Percentiles rank a stretch among this genome's conserved stretches.
phyloP scores from a whole-genome alignment of 2,797 vertebrate genomes.

The Betta splendens region DNA sequence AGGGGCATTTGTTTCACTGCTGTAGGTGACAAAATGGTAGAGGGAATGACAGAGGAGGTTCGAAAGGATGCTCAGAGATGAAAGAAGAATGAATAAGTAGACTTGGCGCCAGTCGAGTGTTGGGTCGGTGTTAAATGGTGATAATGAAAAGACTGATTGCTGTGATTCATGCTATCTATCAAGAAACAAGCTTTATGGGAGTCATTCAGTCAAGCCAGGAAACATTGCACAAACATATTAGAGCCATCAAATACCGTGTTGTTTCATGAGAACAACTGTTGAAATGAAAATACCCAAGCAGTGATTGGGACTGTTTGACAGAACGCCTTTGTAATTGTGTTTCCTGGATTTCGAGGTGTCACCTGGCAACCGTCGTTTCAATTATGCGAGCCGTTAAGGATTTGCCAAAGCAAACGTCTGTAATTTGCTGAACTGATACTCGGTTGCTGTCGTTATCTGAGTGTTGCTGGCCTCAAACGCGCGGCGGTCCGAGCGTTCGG shows the following conservation, averaged over 20 bases:
- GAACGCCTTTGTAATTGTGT: slow-evolving; percentile 46
- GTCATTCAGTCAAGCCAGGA: slow-evolving; percentile 28
- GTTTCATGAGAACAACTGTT: slow-evolving; percentile 56
- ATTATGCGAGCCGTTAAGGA: slow-evolving; percentile 16
- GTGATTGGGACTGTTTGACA: slow-evolving; percentile 32
- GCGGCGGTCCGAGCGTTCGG: slow-evolving; percentile 14
- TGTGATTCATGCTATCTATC: too few species aligned
- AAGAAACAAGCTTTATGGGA: too few species aligned
- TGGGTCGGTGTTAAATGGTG: slow-evolving; percentile 40
- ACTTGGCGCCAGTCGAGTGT: too few species aligned
- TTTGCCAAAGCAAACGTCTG: slow-evolving; percentile 40
- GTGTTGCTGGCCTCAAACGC: slow-evolving; percentile 9
- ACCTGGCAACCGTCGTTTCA: slow-evolving; percentile 47
- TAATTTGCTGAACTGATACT: slow-evolving; percentile 40
- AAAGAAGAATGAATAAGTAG: too few species aligned
- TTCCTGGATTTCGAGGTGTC: slow-evolving; percentile 41
- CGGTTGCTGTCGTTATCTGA: slow-evolving; percentile 41
- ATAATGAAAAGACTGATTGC: too few species aligned
- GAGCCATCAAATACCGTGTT: slow-evolving; percentile 49
- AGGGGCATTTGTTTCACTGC: slow-evolving; percentile 79
- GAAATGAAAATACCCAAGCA: too few species aligned
- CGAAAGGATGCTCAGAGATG: slow-evolving; percentile 19
- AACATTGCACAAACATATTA: slow-evolving; percentile 58
- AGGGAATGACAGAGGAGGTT: slow-evolving; percentile 34
- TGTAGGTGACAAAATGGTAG: slow-evolving; percentile 76